Conservation (phyloP, 1,140 invertebrate species). For the Grapholita molesta region DNA sequence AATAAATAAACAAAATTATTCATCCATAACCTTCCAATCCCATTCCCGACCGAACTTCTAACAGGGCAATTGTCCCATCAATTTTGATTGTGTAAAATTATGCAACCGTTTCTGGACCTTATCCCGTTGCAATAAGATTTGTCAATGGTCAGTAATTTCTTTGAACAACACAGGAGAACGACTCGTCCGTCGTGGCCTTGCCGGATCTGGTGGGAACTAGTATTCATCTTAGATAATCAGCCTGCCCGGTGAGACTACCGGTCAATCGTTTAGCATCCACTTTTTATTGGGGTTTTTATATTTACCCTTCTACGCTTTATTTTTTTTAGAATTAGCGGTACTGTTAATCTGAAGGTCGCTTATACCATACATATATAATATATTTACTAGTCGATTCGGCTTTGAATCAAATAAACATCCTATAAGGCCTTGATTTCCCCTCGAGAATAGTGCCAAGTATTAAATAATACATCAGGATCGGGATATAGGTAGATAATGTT, state of each 20-base stretch:
- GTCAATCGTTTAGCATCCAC: neutral
- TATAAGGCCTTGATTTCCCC: no score
- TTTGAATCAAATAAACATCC: no score
- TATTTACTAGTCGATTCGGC: no score
- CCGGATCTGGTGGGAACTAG: conserved; percentile 31
- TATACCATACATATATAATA: no score
- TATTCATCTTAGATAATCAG: conserved; percentile 38
- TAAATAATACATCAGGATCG: no score
- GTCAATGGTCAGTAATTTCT: neutral
- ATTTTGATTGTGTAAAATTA: neutral
- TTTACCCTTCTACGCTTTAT: no score
- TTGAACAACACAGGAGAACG: neutral
- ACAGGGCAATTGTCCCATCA: neutral
- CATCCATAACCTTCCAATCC: neutral
- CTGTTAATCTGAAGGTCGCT: no score
- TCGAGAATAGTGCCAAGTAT: no score
- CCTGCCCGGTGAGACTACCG: neutral
- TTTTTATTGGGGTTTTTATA: no score
- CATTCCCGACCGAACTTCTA: neutral
- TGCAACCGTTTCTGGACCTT: neutral
- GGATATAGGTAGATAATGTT: no score
- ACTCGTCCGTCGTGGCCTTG: conserved; percentile 26
- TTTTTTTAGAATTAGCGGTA: no score
- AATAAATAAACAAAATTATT: neutral
- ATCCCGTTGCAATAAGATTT: neutral